phyloP scores from a whole-genome alignment of 30 jellyfish, hydroid and myxozoan species.

The Rhopilema esculentum region DNA sequence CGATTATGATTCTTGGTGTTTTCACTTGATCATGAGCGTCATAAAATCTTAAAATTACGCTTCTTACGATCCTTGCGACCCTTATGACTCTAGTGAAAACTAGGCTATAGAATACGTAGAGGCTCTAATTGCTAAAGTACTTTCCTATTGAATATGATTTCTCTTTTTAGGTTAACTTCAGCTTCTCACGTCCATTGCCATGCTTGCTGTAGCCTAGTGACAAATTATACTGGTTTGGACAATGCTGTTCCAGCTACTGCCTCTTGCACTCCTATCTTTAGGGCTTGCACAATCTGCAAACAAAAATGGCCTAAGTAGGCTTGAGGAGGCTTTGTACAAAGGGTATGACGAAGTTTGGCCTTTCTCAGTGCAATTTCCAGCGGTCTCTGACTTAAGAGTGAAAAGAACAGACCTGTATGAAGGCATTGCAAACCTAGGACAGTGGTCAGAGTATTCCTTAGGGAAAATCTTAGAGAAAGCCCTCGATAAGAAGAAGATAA shows the following conservation, averaged over 20 bases:
- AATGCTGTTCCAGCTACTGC: not conserved
- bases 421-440: conserved; percentile 79
- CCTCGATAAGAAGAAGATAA: conserved; percentile 54
- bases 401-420: conserved; percentile 46
- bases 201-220: not conserved
- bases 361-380: conserved; percentile 49
- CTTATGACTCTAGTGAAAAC: too few species aligned
- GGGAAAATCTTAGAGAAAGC: conserved; percentile 65
- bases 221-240: not conserved
- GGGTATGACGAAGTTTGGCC: conserved; percentile 84
- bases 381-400: conserved; percentile 56
- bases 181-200: too few species aligned
- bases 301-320: conserved; percentile 1
- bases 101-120: too few species aligned
- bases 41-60: too few species aligned
- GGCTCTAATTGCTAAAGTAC: too few species aligned
- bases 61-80: too few species aligned
- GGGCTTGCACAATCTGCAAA: not conserved
- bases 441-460: conserved; percentile 77
- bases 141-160: too few species aligned
- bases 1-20: too few species aligned
- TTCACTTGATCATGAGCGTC: too few species aligned
- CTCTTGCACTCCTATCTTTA: not conserved
- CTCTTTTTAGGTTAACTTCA: not conserved
- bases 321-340: conserved; percentile 59